These are phyloP conservation scores for Pheosia gnoma DNA, from an alignment of 2,888 invertebrate species.

Conservation along the genomic window DNA sequence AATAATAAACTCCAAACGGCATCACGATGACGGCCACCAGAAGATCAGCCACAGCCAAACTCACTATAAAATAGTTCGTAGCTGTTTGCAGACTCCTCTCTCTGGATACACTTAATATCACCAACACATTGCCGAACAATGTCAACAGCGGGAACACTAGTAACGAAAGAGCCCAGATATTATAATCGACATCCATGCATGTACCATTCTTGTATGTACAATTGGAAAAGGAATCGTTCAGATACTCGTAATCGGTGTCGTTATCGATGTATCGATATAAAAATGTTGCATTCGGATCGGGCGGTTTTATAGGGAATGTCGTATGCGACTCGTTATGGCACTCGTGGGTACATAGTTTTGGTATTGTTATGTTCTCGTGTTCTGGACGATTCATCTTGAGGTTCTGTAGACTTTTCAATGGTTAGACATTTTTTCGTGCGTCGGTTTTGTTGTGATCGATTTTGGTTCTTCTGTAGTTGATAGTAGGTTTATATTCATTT, in stretches of 20 bases:
- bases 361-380: constrained; percentile 31
- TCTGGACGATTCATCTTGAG: constrained; percentile 31
- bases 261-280: constrained; percentile 33
- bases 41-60: constrained; percentile 97
- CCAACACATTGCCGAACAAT: constrained; percentile 98
- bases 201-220: constrained; percentile 66
- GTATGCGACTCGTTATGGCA: constrained; percentile 62
- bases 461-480: neutral
- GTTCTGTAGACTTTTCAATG: constrained; percentile 1
- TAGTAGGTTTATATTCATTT: neutral
- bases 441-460: neutral
- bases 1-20: constrained; percentile 99
- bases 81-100: constrained; percentile 97
- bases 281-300: constrained; percentile 45
- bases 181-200: constrained; percentile 82
- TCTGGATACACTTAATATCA: constrained; percentile 95
- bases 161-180: constrained; percentile 94
- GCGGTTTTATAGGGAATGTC: constrained; percentile 51
- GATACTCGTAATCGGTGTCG: constrained; percentile 53
- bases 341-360: constrained; percentile 39
- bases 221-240: constrained; percentile 62
- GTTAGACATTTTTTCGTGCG: neutral
- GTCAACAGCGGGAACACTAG: constrained; percentile 96
- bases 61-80: constrained; percentile 99
- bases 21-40: constrained; percentile 98